A percentile compares a stretch with the other conserved stretches of the same genome.
Conservation (phyloP, 2,797 vertebrate genomes). For the Spea hammondii region DNA sequence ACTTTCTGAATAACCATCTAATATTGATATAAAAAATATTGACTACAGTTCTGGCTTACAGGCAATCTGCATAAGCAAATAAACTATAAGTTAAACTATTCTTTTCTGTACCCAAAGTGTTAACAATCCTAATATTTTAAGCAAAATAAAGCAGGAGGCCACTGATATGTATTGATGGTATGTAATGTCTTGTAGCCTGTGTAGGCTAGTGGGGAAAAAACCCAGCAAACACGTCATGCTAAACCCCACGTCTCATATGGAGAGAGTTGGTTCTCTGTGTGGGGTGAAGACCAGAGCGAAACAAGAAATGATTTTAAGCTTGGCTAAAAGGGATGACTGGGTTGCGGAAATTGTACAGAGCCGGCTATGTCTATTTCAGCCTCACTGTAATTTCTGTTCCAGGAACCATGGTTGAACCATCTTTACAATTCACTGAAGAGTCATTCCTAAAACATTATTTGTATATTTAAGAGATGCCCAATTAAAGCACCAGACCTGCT, state of each 20-base stretch:
- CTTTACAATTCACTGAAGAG: slow-evolving; percentile 57
- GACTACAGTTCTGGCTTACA: no score
- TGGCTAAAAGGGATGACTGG: slow-evolving; percentile 34
- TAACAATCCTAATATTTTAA: no score
- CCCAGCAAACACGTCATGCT: slow-evolving; percentile 1
- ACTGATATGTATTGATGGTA: no score
- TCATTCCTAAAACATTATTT: slow-evolving; percentile 73
- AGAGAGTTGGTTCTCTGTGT: background rate
- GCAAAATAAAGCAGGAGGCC: no score
- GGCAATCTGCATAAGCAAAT: no score
- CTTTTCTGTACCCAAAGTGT: no score
- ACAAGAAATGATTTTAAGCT: slow-evolving; percentile 34
- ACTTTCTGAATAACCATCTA: no score
- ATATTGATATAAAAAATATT: no score
- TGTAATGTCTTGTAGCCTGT: no score
- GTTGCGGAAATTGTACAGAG: slow-evolving; percentile 49
- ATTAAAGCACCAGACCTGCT: slow-evolving; percentile 58
- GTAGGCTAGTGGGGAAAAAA: background rate
- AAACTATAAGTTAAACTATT: no score
- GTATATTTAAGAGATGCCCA: slow-evolving; percentile 69
- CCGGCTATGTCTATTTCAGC: slow-evolving; percentile 64
- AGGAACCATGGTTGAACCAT: slow-evolving; percentile 71
- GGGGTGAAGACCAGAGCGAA: background rate
- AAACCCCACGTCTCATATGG: background rate
- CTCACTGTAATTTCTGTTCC: slow-evolving; percentile 72